Conservation (phyloP, 2,113 vertebrate species). For the Phalacrocorax aristotelis region DNA sequence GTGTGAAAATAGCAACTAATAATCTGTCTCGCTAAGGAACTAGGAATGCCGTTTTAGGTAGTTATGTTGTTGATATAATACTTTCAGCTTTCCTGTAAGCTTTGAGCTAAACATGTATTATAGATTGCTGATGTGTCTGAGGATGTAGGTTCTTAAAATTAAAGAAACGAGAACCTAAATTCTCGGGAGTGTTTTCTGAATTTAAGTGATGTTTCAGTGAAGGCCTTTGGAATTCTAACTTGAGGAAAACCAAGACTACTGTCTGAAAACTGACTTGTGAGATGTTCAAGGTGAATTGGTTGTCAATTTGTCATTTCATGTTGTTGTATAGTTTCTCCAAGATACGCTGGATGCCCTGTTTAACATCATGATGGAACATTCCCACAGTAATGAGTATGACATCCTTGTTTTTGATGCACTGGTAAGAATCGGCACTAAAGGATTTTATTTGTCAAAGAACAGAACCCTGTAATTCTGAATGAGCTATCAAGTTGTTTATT, state of each 20-base stretch:
- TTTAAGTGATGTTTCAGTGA: neutral
- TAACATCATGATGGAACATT: slow-evolving; percentile 99
- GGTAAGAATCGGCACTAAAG: slow-evolving; percentile 75
- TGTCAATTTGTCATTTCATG: neutral
- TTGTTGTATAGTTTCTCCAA: slow-evolving; percentile 86
- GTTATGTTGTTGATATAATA: neutral
- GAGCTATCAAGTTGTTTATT: neutral
- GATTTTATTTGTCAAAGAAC: neutral
- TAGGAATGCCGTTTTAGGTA: neutral
- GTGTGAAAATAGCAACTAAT: neutral
- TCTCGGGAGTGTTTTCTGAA: neutral
- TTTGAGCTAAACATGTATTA: neutral
- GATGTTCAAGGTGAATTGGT: neutral
- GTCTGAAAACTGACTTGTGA: neutral
- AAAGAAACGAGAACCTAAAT: neutral
- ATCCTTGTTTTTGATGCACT: slow-evolving; percentile 98
- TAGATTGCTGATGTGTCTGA: neutral
- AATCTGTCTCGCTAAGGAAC: neutral
- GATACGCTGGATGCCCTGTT: slow-evolving; percentile 95
- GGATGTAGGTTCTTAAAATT: neutral
- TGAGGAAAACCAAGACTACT: neutral
- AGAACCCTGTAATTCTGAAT: neutral
- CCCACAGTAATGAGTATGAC: slow-evolving; percentile 90
- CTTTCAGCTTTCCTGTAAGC: neutral
- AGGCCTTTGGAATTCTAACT: neutral